A percentile compares a stretch with the other conserved stretches of the same genome.
phyloP scores from a whole-genome alignment of 2,888 invertebrate species.

The Beris chalybata region DNA sequence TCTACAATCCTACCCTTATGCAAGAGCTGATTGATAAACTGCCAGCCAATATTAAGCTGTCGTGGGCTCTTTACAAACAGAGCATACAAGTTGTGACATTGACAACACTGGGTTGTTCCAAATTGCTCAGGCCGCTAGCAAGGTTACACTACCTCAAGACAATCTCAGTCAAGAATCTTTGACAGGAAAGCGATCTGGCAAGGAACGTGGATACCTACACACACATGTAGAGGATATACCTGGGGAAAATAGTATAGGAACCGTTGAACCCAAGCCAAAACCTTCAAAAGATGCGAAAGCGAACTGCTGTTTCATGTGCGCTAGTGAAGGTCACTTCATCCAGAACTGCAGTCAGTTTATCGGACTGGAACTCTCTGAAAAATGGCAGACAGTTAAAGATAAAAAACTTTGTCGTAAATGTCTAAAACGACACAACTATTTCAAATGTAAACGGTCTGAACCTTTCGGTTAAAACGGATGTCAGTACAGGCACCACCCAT shows the following conservation, averaged over 20 bases:
- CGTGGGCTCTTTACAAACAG: conserved; percentile 32
- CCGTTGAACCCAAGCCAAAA: too few species aligned
- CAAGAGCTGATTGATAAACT: conserved; percentile 31
- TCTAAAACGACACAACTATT: not conserved
- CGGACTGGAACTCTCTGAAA: too few species aligned
- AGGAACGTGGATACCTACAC: too few species aligned
- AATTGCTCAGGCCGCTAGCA: conserved; percentile 34
- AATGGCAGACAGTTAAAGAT: not conserved
- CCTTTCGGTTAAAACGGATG: not conserved
- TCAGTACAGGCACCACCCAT: not conserved
- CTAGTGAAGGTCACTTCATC: too few species aligned
- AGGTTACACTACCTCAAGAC: conserved; percentile 6
- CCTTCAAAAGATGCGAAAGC: too few species aligned
- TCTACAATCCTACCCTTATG: not conserved
- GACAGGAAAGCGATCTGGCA: too few species aligned
- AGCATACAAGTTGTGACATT: conserved; percentile 1
- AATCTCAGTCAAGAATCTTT: too few species aligned
- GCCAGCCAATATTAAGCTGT: conserved; percentile 16
- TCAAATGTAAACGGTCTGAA: not conserved
- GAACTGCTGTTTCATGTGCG: too few species aligned
- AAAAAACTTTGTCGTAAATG: not conserved
- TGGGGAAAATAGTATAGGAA: too few species aligned
- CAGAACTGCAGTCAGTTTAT: too few species aligned
- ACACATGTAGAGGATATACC: too few species aligned
- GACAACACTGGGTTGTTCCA: conserved; percentile 23